Conservation (phyloP, 1,140 invertebrate genomes). For the Caerostris extrusa region DNA sequence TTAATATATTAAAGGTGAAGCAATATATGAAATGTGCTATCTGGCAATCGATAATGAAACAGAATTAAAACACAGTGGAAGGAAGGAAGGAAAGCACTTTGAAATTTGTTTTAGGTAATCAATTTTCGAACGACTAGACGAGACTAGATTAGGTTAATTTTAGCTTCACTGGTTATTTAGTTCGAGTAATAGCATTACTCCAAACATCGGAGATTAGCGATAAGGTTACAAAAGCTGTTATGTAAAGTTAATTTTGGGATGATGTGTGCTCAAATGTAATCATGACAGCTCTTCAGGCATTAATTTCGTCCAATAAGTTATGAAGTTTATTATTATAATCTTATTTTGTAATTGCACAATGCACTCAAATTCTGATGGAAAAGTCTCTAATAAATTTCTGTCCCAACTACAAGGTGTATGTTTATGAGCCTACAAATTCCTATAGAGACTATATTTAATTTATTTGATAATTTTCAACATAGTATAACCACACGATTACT, state of each 20-base stretch:
- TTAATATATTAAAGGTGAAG: no score
- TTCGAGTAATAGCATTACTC: conserved; percentile 35
- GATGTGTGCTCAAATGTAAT: background rate
- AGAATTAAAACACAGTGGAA: background rate
- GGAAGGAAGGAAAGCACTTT: conserved; percentile 24
- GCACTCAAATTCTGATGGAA: no score
- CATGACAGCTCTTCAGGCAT: background rate
- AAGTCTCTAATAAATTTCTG: no score
- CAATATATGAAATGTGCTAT: background rate
- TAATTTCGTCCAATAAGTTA: conserved; percentile 5
- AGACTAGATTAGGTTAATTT: background rate
- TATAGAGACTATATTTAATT: no score
- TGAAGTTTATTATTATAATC: background rate
- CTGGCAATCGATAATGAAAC: background rate
- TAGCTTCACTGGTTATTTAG: background rate
- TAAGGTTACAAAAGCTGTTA: background rate
- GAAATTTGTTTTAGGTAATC: conserved; percentile 50
- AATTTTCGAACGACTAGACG: background rate
- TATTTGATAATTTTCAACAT: no score
- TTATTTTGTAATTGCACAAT: background rate
- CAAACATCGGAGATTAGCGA: conserved; percentile 28
- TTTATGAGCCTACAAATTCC: no score
- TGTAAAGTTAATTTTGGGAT: background rate
- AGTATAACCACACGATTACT: no score
- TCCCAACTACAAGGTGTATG: no score